A percentile compares a stretch with the other conserved stretches of the same genome.
phyloP scores from a whole-genome alignment of 1,140 invertebrate genomes.

The Sitodiplosis mosellana region DNA sequence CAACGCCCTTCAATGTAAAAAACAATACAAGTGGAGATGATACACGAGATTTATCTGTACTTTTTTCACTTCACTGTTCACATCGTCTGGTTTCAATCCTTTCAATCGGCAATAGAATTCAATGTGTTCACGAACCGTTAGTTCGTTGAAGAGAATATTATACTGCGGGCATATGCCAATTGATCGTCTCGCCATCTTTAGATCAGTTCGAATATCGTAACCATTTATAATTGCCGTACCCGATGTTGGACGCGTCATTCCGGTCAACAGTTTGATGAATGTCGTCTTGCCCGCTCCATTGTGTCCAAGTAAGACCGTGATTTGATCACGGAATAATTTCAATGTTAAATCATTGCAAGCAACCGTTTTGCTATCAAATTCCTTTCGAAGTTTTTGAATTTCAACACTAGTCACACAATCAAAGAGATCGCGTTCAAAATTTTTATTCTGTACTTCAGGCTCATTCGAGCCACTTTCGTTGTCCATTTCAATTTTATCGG shows the following conservation, averaged over 20 bases:
- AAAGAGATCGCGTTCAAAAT: constrained; percentile 36
- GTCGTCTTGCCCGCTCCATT: constrained; percentile 43
- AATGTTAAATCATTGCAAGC: constrained; percentile 53
- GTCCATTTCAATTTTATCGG: not conserved
- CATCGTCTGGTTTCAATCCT: constrained; percentile 36
- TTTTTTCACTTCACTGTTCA: constrained; percentile 30
- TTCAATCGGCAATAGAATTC: constrained; percentile 59
- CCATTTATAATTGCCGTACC: constrained; percentile 45
- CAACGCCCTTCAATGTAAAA: too few relatives aligned
- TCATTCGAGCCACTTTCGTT: not conserved
- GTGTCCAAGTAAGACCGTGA: constrained; percentile 50
- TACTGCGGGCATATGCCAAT: constrained; percentile 67
- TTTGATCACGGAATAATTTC: constrained; percentile 45
- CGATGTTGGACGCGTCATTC: constrained; percentile 37
- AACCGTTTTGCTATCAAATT: constrained; percentile 22
- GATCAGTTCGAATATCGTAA: constrained; percentile 30
- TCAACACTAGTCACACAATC: constrained; percentile 38
- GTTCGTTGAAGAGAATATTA: constrained; percentile 71
- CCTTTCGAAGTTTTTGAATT: constrained; percentile 45
- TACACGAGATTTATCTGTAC: too few relatives aligned
- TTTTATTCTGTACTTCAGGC: constrained; percentile 22
- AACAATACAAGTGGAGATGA: too few relatives aligned
- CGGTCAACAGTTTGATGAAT: constrained; percentile 49
- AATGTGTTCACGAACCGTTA: constrained; percentile 76
- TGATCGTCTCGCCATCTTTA: too few relatives aligned